Evolutionary conservation across 64 coral and sea anemone genomes (phyloP), one percentile per base, ranked within the genome.

Genomic region (Montipora foliosa): DNA sequence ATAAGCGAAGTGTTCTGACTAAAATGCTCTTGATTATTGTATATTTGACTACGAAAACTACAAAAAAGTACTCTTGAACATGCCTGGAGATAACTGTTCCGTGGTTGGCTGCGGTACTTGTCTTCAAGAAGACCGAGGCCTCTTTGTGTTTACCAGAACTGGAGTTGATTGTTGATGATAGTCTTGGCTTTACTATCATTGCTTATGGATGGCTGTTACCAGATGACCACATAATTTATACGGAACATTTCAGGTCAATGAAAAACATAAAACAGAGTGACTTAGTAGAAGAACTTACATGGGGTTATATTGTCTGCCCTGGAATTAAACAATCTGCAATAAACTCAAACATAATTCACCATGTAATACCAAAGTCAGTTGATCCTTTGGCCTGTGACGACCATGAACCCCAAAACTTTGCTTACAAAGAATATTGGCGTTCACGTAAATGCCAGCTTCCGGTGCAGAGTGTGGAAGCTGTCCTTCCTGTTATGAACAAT

Each of bases 331-430:
- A 55, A 81, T 1, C 14, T 45, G 83, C 51, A 87, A 4, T 87
- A 0, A 5, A 87, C 11, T 87, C 29, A 2, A 85, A 85, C 9
- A 85, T 85, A 11, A 67, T 85, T 85, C 82, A 85, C 58, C 82
- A 85, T 67, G 19, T 85, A 44, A 85, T 85, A 5, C 57, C 57
- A 68, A 87, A 20, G 47, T 70, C 83, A 70, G 83, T 87, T 19
- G 83, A 87, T 87, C 83, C 83, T 87, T 87, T 87, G 19, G 44
- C 13, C 83, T 87, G 47, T 87, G 46, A 25, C 70, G 83, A 87
- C 20, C 69, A 87, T 72, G 53, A 85, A 55, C 52, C 0, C 20
- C 57, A 85, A 22, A 21, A 20, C 50, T 4, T 49, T 53, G 10
- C 37, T 19, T 49, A 6, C 52, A 55, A 55, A 5, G 52, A 55